Evolutionary conservation across 23 tunicate species (phyloP), one percentile per base, ranked within the genome.

Genomic region (Clavelina lepadiformis): DNA sequence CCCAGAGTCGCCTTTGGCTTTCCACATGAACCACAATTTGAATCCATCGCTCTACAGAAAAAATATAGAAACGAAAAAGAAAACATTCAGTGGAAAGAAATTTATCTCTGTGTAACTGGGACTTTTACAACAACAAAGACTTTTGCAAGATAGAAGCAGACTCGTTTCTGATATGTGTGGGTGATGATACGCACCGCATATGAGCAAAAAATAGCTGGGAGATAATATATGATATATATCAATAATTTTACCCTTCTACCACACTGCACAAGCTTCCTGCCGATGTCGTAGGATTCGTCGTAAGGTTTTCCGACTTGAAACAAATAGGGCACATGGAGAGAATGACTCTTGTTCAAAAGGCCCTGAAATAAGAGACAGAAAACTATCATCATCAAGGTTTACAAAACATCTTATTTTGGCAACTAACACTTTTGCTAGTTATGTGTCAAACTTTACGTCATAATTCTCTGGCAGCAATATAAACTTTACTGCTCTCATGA

Each of bases 261-360:
- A 38, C 97, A 89, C 28, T 70, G 75, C 11, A 79, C 69, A n/a
- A 79, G 31, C 1, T 79, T 79, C n/a, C 86, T 32, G 3, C 88
- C 88, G 5, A 85, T 30, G 63, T 93, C 98, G 52, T 78, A 93
- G 1, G 45, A n/a, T 11, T 52, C 54, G 59, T 93, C 94, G 83
- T 93, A 93, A 13, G 92, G 94, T 46, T 93, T 93, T 1, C 89
- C 98, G 31, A 76, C 69, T 78, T 93, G 98, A 41, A 93, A 93
- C 60, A 93, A 46, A 57, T 93, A 93, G 30, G 82, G 83, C 0
- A 79, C 98, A 18, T 41, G 32, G 49, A 72, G 13, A 2, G 69
- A 53, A 54, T 93, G 76, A 31, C 57, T 22, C 34, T 72, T 60
- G 21, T 53, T 46, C 55, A 93, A 52, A 15, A 79, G 35, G 28